Evolutionary conservation across 2,113 vertebrate genomes (phyloP), one percentile per base, ranked within the genome.

Genomic region (human (Homo sapiens)): DNA sequence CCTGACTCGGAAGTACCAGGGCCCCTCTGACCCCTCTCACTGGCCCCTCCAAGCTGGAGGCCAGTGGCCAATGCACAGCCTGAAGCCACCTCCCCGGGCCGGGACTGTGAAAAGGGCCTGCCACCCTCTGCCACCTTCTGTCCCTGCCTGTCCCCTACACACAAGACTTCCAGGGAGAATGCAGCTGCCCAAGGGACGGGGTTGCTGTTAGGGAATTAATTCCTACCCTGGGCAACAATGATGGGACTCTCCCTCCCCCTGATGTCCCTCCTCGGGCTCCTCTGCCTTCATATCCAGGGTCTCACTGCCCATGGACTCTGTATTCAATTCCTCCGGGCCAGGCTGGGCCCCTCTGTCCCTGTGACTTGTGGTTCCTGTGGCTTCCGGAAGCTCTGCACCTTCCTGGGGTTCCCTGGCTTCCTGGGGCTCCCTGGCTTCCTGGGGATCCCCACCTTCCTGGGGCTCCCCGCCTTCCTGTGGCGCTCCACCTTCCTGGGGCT

Each of bases 221-320:
- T 82, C 85, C 84, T 92, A 96, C 87, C 80, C 79, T 25, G 88
- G 14, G 52, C 52, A 72, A 50, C 66, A 96, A 61, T 35, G 25
- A 43, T 16, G 22, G 57, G 43, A n/a, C 25, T 50, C 89, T 76
- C 91, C 94, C 76, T 97, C 76, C 95, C 95, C 97, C 68, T 89
- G 89, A 45, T 35, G 79, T 30, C 76, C 92, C 82, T 95, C 86
- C 80, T 81, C 11, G 0, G 48, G 72, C 20, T 97, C 95, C 78
- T 98, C 66, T 83, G 90, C 64, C 66, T 79, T n/a, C 5, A 79
- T 3, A 22, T 68, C n/a, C 43, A n/a, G 86, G 32, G 57, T 72
- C 78, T 89, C 8, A 2, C 30, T n/a, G 27, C 86, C 94, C 75
- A 75, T 30, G 0, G 94, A 43, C 32, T 27, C 87, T 64, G 57